Percentiles rank a stretch among this genome's conserved stretches.
phyloP scores from a whole-genome alignment of 53 echinoderm and acorn worm genomes.

The Actinopyga echinites region DNA sequence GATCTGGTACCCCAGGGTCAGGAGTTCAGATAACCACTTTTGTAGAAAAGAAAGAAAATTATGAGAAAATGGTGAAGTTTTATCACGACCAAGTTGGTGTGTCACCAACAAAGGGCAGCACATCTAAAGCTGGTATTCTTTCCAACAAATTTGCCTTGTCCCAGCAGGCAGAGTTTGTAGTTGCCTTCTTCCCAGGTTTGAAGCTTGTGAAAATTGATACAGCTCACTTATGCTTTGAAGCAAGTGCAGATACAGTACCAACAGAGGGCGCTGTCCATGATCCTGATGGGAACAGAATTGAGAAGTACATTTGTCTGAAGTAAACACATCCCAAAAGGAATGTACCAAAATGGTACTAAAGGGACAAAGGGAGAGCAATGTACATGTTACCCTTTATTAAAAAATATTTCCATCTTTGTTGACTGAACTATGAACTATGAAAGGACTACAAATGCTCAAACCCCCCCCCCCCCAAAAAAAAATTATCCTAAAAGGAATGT shows the following conservation, averaged over 20 bases:
- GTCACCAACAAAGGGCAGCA: slow-evolving; percentile 56
- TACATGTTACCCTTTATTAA: too few relatives aligned
- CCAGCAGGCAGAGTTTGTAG: not conserved
- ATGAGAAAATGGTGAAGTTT: slow-evolving; percentile 79
- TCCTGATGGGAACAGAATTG: too few relatives aligned
- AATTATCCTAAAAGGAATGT: too few relatives aligned
- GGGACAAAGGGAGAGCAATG: too few relatives aligned
- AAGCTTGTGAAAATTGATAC: not conserved
- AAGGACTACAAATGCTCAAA: too few relatives aligned
- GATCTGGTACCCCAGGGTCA: slow-evolving; percentile 65
- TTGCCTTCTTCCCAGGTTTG: slow-evolving; percentile 13
- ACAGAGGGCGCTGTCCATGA: too few relatives aligned
- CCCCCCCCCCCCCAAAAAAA: too few relatives aligned
- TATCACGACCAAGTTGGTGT: slow-evolving; percentile 65
- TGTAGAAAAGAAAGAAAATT: slow-evolving; percentile 62
- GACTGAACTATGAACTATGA: too few relatives aligned
- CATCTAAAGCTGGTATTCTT: slow-evolving; percentile 40
- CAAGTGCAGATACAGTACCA: not conserved
- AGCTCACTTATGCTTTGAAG: slow-evolving; percentile 12
- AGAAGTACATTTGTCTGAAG: too few relatives aligned
- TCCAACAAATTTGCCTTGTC: slow-evolving; percentile 12
- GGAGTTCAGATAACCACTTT: slow-evolving; percentile 82
- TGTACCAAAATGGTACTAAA: too few relatives aligned
- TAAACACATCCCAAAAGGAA: too few relatives aligned
- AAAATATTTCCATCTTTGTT: too few relatives aligned